A percentile compares a stretch with the other conserved stretches of the same genome.
Evolutionary conservation across 1,140 invertebrate species (phyloP).

Genomic region (Eubasilissa regina): DNA sequence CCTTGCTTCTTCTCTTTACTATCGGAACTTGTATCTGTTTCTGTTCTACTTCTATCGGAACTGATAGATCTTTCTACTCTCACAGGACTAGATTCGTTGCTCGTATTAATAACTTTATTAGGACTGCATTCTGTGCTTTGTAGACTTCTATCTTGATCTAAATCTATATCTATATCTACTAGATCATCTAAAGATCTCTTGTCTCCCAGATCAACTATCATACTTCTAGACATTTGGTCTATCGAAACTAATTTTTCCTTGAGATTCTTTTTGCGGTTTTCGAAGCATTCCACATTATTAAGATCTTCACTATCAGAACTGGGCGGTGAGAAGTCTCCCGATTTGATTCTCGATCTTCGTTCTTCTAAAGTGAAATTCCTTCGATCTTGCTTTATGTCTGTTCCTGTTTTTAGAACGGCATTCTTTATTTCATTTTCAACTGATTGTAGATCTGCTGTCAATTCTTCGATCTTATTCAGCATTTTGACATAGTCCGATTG

Average conservation of each 20-base stretch:
- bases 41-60: constrained; percentile 49
- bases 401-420: constrained; percentile 69
- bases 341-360: constrained; percentile 66
- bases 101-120: constrained; percentile 39
- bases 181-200: constrained; percentile 63
- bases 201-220: constrained; percentile 69
- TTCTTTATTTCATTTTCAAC: constrained; percentile 77
- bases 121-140: constrained; percentile 31
- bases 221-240: constrained; percentile 75
- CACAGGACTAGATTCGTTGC: constrained; percentile 39
- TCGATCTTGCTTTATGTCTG: constrained; percentile 63
- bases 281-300: constrained; percentile 65
- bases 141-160: constrained; percentile 38
- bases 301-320: constrained; percentile 68
- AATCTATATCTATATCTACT: constrained; percentile 31
- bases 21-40: constrained; percentile 61
- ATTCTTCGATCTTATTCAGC: constrained; percentile 76
- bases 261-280: constrained; percentile 66
- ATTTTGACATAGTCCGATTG: constrained; percentile 76
- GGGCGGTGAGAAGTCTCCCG: constrained; percentile 70
- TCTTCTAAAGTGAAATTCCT: constrained; percentile 67
- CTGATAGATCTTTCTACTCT: constrained; percentile 50
- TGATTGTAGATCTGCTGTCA: constrained; percentile 72
- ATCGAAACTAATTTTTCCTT: constrained; percentile 71
- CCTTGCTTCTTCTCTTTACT: constrained; percentile 68